Base-by-base conservation (phyloP, 2,888 invertebrate species). In the Byasa hedistus region DNA sequence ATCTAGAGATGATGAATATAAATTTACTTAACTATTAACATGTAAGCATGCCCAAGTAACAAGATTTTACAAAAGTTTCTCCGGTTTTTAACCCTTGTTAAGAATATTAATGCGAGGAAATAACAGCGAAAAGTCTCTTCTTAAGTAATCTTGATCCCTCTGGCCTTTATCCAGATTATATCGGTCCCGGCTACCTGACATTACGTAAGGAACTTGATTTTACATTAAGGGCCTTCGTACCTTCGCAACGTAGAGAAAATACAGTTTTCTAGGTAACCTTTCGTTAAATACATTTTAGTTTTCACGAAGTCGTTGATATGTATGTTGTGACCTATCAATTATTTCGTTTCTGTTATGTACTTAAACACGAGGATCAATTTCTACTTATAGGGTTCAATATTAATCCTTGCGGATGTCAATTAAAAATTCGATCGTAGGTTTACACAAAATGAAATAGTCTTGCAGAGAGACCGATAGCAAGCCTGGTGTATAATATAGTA, bases 161-260 rank as follows among this genome's bases (percentile, higher is more conserved):
- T 36, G 52, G 52, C 52, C 61, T 54, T 61, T 54, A 61, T 61
- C 36, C 27, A 36, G 52, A 61, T 61, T 54, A 61, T 23, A 52
- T 61, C 51, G 52, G 60, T 23, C 32, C 8, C 52, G 32, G 52
- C 19, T 52, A 61, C 51, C 48, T 60, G 60, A 51, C 21, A 36
- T 61, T 61, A 23, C 54, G 51, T 54, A 27, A 54, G 22, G 54
- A 54, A 61, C 52, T 61, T 54, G 61, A 61, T 21, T 61, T 52
- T 52, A 61, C 54, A 51, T 61, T 52, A 32, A 61, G 61, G 61
- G 22, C 52, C 52, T 36, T 36, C 7, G 15, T 52, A 61, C 36
- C 52, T 61, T 22, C 19, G 52, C 51, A 61, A 61, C 32, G 52
- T 61, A 52, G 56, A 57, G 56, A 32, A 27, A 57, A 57, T n/a